Percentiles rank a stretch among this genome's conserved stretches.
phyloP scores from a whole-genome alignment of 1,140 invertebrate genomes.

The Reticulitermes speratus region DNA sequence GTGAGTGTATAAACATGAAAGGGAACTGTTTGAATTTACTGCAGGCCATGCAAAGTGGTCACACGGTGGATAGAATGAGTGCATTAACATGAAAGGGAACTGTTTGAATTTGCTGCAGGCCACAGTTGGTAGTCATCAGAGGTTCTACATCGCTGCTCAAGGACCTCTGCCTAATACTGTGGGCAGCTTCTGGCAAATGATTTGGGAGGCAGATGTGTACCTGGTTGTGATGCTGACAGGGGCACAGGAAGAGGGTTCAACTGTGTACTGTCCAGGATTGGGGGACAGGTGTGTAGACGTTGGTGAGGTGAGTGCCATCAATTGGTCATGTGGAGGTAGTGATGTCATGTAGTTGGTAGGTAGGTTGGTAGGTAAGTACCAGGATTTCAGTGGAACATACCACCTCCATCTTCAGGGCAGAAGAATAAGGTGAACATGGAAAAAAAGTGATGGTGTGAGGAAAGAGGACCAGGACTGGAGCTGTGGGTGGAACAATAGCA shows the following conservation, averaged over 20 bases:
- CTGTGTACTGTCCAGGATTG: constrained; percentile 58
- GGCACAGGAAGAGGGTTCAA: constrained; percentile 45
- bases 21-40: neutral
- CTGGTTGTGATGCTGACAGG: constrained; percentile 74
- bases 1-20: too few relatives aligned
- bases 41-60: constrained; percentile 43
- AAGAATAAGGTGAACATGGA: too few relatives aligned
- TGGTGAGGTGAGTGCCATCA: constrained; percentile 48
- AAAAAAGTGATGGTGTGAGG: too few relatives aligned
- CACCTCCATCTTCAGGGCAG: too few relatives aligned
- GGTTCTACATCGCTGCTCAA: constrained; percentile 83
- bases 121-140: constrained; percentile 69
- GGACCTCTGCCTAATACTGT: constrained; percentile 63
- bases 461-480: too few relatives aligned
- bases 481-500: too few relatives aligned
- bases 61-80: too few relatives aligned
- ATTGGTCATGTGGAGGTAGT: neutral
- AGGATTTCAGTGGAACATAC: too few relatives aligned
- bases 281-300: constrained; percentile 54
- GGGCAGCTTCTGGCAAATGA: constrained; percentile 79
- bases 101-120: constrained; percentile 38
- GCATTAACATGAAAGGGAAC: too few relatives aligned
- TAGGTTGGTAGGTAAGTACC: too few relatives aligned
- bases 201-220: constrained; percentile 81
- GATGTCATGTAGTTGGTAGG: too few relatives aligned